Evolutionary conservation across 2,888 invertebrate species (phyloP).

Genomic region (Sinotaia quadrata): DNA sequence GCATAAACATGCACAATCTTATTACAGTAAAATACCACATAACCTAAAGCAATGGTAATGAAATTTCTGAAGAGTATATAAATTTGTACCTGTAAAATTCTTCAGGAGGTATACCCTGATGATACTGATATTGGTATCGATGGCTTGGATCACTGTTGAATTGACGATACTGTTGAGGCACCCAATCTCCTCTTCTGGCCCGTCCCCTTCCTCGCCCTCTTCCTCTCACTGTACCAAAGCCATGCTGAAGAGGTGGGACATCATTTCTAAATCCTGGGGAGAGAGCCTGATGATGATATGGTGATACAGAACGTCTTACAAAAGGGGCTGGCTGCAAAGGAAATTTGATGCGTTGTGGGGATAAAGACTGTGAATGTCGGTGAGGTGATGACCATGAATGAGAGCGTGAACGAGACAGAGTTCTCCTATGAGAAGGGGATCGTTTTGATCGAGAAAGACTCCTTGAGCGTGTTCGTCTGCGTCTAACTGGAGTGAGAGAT

Average conservation of each 20-base stretch:
- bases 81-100: slow-evolving; percentile 40
- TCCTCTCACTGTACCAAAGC: slow-evolving; percentile 3
- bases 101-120: slow-evolving; percentile 22
- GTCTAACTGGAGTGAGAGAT: slow-evolving; percentile 18
- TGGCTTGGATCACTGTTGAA: slow-evolving; percentile 13
- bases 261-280: slow-evolving; percentile 12
- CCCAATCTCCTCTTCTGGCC: slow-evolving; percentile 21
- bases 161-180: slow-evolving; percentile 14
- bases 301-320: slow-evolving; percentile 14
- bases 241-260: slow-evolving; percentile 15
- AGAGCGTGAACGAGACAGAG: slow-evolving; percentile 28
- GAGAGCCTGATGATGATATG: not conserved
- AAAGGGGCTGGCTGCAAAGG: slow-evolving; percentile 19
- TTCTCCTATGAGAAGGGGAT: slow-evolving; percentile 12
- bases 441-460: slow-evolving; percentile 17
- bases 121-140: not conserved
- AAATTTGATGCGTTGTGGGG: slow-evolving; percentile 17
- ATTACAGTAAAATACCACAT: no score
- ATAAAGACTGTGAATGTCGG: slow-evolving; percentile 16
- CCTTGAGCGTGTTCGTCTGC: not conserved
- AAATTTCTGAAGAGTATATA: no score
- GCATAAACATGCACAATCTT: no score
- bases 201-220: slow-evolving; percentile 22
- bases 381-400: slow-evolving; percentile 34
- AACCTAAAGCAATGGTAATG: no score